Evolutionary conservation across 2,797 vertebrate species (phyloP), one percentile per base, ranked within the genome.

Genomic region (Chaenodraco wilsoni): DNA sequence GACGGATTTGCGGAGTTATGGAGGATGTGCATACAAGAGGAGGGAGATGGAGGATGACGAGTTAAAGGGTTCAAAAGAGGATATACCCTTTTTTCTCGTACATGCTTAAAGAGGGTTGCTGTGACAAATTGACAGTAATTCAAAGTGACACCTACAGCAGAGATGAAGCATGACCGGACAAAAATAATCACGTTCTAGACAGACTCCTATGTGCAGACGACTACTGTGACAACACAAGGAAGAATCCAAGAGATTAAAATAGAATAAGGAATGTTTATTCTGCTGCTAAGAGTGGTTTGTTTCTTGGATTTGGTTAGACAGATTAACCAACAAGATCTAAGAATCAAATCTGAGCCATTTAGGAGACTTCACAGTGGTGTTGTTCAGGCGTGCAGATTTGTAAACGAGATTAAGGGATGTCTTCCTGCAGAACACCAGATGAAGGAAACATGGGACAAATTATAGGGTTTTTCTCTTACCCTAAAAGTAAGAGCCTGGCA

Each of bases 101-200:
- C 60, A 55, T 50, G 54, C 43, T 60, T 21, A 67, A 73, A 70
- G 60, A 50, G 71, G 27, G 72, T 69, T 64, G 48, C 72, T 66
- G 74, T 3, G 31, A 77, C 65, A 63, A 67, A 73, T 9, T 83
- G 87, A 89, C 79, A 72, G 33, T 87, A 75, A 91, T 84, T 84
- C 55, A 85, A 80, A 80, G 33, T 76, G 90, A 86, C 88, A 81
- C 71, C 64, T 81, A 76, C 74, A 87, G 79, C 81, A 85, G 78
- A 79, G 83, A 88, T 76, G 75, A 83, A 59, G 83, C 81, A 55
- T 78, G 84, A 82, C 79, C 73, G 81, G 79, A 81, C 77, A 55
- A 76, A 85, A 83, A 88, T 81, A 88, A 88, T 89, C 82, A 87
- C 27, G 27, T 27, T 27, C 27, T 27, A 83, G 51, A 61, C 70